Evolutionary conservation across 2,797 vertebrate genomes (phyloP), one percentile per base, ranked within the genome.

Genomic region (Calcarius lapponicus): DNA sequence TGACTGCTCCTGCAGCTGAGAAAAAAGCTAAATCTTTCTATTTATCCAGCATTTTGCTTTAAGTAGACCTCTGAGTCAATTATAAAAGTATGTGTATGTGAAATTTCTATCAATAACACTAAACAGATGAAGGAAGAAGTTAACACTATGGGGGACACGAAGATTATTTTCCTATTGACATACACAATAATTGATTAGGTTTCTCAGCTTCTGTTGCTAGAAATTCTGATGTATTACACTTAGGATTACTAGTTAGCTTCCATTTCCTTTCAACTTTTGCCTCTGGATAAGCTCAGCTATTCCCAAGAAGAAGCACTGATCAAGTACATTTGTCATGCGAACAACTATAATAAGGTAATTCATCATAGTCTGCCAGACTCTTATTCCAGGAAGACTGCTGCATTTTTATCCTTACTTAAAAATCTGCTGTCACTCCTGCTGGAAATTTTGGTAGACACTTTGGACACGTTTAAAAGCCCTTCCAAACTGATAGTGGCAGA

Each of bases 321-420:
- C 97, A 98, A 97, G 97, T 97, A 96, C 95, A 98, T 98, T 98
- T 98, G 98, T 98, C 98, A 98, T 97, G 96, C 42, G 93, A 98
- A 96, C 95, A 96, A 97, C 87, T 84, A 94, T 98, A 98, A 98
- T 98, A 98, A 98, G 97, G 97, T 98, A 98, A 98, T 98, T 98
- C 97, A 98, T 98, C 98, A 98, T 93, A 97, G 97, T 98, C 98
- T 98, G 98, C 98, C 98, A 98, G 92, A 86, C 73, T 94, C 97
- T 97, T 97, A 97, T 97, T 98, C 95, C 95, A 97, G 93, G 93
- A 98, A 98, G 95, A 95, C 97, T 96, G 85, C 88, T 95, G 95
- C 96, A 97, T 97, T 98, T 98, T 98, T 97, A 97, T 96, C 96
- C 97, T 96, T 96, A 97, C 95, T 98, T 98, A 98, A 97, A 97